Base-by-base conservation (phyloP, 2,888 invertebrate genomes). In the Phanerotoma sp. region DNA sequence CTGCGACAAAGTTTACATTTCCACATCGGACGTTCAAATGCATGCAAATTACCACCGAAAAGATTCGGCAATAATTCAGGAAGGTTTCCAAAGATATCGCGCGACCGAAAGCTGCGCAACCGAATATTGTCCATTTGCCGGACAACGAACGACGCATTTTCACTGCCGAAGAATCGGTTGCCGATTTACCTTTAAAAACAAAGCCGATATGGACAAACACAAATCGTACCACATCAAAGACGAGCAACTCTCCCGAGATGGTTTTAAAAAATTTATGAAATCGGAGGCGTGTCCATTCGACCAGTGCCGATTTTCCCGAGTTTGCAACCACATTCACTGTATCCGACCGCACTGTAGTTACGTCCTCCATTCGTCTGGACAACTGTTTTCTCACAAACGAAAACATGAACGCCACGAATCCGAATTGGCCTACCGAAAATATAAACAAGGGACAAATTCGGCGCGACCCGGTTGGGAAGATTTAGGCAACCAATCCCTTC, bases 191-290 rank as follows among this genome's bases (percentile, higher is more conserved):
- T 98, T 98, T 80, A 98, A 98, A 80, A 97, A 98, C 77, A 98
- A 98, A 78, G 96, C 96, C 67, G 98, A 98, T 80, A 98, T 98
- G 96, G 97, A 98, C 80, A 98, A 98, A 80, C 98, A 98, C 83
- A 98, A 97, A 79, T 91, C 95, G 3, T 97, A 97, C 75, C 98
- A 98, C 79, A 91, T 96, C 73, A 96, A 96, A 79, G 97, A 98
- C 79, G 95, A 96, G 74, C 94, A 96, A 62, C 81, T 98, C 42
- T 90, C 92, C 35, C 86, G 93, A 61, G 97, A 98, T 74, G 97
- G 97, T 15, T 98, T 98, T 81, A 97, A 96, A 79, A 98, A 98
- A 78, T 98, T 96, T 79, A 92, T 97, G 87, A 98, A 98, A 78
- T 94, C 94, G 66, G 97, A 98, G 73, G 84, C 86, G 1, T 98